phyloP scores from a whole-genome alignment of 2,113 vertebrate species.

The Notarius lentiginosus region DNA sequence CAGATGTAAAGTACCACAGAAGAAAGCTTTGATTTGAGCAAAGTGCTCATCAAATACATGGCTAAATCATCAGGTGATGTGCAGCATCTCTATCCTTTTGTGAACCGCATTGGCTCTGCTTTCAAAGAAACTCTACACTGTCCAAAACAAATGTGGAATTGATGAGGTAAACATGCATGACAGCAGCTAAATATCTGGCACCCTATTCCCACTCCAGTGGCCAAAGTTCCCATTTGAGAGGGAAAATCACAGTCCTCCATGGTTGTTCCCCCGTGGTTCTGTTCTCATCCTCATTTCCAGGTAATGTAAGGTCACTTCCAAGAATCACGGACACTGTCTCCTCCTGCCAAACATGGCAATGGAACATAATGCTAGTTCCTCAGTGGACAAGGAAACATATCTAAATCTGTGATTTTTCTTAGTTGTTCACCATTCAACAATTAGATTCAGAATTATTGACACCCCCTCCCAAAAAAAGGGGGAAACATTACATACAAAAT shows the following conservation, averaged over 20 bases:
- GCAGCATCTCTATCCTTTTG: constrained; percentile 29
- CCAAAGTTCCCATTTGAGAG: constrained; percentile 30
- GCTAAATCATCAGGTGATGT: neutral
- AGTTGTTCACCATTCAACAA: neutral
- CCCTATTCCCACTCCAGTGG: neutral
- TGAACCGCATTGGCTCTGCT: constrained; percentile 30
- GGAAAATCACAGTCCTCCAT: neutral
- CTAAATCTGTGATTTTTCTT: neutral
- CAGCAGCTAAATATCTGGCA: constrained; percentile 45
- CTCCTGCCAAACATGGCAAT: constrained; percentile 27
- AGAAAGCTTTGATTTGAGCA: neutral
- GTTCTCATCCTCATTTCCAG: constrained; percentile 14
- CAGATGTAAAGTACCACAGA: neutral
- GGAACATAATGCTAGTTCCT: constrained; percentile 26
- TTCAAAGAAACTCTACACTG: constrained; percentile 19
- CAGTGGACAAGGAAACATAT: neutral
- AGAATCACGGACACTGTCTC: constrained; percentile 12
- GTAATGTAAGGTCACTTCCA: constrained; percentile 44
- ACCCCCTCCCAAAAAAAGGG: no score
- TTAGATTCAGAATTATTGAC: neutral
- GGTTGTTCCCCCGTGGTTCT: constrained; percentile 12
- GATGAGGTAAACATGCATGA: constrained; percentile 49
- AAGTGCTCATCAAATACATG: constrained; percentile 25
- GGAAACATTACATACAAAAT: neutral
- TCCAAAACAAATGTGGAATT: constrained; percentile 53